Percentiles rank a stretch among this genome's conserved stretches.
These are phyloP conservation scores for Acanthochromis polyacanthus DNA, from an alignment of 2,113 vertebrate genomes.

Conservation along the genomic window DNA sequence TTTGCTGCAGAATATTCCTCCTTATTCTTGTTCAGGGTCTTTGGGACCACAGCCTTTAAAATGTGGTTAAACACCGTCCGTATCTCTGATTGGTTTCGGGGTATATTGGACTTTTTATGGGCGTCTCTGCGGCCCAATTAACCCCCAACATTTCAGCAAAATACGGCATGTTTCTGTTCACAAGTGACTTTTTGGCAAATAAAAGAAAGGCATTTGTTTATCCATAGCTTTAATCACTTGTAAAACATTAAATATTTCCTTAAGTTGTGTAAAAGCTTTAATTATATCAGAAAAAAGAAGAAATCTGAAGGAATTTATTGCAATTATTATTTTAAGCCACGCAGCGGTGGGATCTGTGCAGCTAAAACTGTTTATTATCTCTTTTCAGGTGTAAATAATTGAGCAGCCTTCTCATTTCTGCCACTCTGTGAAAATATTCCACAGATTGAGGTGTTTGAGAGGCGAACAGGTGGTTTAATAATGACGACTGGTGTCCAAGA, in stretches of 20 bases:
- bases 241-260: neutral
- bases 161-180: neutral
- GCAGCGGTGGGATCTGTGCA: no score
- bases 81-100: neutral
- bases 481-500: constrained; percentile 13
- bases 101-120: constrained; percentile 9
- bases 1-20: constrained; percentile 3
- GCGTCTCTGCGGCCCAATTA: neutral
- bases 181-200: constrained; percentile 11
- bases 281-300: no score
- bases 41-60: neutral
- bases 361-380: no score
- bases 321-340: no score
- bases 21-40: constrained; percentile 2
- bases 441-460: neutral
- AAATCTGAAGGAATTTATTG: no score
- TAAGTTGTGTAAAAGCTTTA: no score
- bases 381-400: no score
- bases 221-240: neutral
- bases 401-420: no score
- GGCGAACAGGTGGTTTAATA: constrained; percentile 24
- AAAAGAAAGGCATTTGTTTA: constrained; percentile 1
- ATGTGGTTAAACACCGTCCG: neutral
- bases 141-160: constrained; percentile 6
- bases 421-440: no score